Percentiles rank a stretch among this genome's conserved stretches.
Conservation (phyloP, 2,888 invertebrate genomes). For the Apamea crenata region DNA sequence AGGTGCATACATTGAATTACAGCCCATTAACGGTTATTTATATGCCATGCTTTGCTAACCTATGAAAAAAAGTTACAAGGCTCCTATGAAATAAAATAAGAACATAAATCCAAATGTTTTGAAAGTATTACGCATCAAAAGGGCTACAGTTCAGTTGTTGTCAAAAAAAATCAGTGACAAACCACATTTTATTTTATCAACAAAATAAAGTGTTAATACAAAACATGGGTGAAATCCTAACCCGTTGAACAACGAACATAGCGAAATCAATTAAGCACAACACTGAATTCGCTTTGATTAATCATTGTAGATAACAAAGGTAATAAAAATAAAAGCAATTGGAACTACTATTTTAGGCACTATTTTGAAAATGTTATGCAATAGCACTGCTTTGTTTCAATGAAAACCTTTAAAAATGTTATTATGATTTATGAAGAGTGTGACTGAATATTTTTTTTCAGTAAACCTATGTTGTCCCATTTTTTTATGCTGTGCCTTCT, state of each 20-base stretch:
- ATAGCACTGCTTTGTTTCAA: too few relatives aligned
- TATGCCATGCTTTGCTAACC: background rate
- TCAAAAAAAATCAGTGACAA: background rate
- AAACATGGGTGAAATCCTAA: slow-evolving; percentile 41
- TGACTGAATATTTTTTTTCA: too few relatives aligned
- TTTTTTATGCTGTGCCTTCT: background rate
- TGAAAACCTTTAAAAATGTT: background rate
- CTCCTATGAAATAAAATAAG: background rate
- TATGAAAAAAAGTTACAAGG: background rate
- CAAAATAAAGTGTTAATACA: slow-evolving; percentile 9
- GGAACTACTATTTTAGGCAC: slow-evolving; percentile 1
- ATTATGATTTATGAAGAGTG: background rate
- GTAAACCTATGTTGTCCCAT: too few relatives aligned
- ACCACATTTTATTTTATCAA: slow-evolving; percentile 5
- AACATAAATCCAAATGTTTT: background rate
- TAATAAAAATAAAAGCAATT: slow-evolving; percentile 42
- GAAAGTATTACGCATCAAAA: background rate
- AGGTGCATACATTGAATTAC: too few relatives aligned
- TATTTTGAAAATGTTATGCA: background rate
- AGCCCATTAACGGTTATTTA: too few relatives aligned
- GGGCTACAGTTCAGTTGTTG: background rate
- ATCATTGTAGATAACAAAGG: slow-evolving; percentile 63
- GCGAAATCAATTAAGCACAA: slow-evolving; percentile 69
- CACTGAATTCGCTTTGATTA: slow-evolving; percentile 70
- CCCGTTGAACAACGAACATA: slow-evolving; percentile 39